phyloP scores from a whole-genome alignment of 1,140 invertebrate species.

The Streblospio benedicti region DNA sequence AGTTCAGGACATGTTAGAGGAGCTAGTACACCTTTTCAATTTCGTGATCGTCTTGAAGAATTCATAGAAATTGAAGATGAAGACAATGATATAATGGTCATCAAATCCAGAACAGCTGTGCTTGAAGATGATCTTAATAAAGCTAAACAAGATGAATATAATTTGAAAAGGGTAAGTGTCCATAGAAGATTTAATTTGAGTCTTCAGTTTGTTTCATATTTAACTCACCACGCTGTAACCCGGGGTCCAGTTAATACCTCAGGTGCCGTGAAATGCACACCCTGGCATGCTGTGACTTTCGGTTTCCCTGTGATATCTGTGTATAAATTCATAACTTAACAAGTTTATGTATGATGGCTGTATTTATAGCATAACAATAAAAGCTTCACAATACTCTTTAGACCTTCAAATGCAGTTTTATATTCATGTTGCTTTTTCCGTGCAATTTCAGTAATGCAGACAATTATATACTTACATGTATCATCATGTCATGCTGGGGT shows the following conservation, averaged over 20 bases:
- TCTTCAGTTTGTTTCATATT: not conserved
- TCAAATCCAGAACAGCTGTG: conserved; percentile 31
- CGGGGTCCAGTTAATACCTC: not conserved
- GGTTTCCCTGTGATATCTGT: not conserved
- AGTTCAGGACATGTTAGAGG: conserved; percentile 38
- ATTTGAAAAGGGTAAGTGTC: not conserved
- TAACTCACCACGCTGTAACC: too few relatives aligned
- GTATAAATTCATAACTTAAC: not conserved
- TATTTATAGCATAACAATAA: too few relatives aligned
- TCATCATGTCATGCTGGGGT: too few relatives aligned
- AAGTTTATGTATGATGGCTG: too few relatives aligned
- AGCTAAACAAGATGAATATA: not conserved
- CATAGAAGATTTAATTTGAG: not conserved
- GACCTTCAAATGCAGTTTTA: too few relatives aligned
- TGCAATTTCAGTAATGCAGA: too few relatives aligned
- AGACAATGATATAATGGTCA: conserved; percentile 39
- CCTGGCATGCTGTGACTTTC: not conserved
- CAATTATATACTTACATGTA: too few relatives aligned
- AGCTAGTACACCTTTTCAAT: conserved; percentile 46
- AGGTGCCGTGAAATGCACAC: not conserved
- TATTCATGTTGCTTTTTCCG: too few relatives aligned
- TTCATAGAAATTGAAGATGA: conserved; percentile 41
- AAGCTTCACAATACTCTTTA: too few relatives aligned
- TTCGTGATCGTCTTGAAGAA: conserved; percentile 36
- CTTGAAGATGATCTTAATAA: conserved; percentile 30